Percentiles rank a stretch among this genome's conserved stretches.
These are phyloP conservation scores for Heliconius melpomene DNA, from an alignment of 1,140 invertebrate genomes.

Conservation along the genomic window DNA sequence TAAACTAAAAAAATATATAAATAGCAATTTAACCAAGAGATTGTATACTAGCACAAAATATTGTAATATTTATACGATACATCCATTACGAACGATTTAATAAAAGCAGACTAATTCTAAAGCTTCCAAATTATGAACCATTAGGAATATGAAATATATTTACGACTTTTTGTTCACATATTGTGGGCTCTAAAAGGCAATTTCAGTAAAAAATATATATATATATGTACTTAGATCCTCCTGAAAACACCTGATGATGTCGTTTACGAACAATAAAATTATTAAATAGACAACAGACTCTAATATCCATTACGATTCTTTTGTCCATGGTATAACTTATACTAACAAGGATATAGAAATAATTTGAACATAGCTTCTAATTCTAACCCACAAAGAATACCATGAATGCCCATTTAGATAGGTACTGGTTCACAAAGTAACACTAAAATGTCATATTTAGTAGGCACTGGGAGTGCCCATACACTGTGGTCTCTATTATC, in stretches of 20 bases:
- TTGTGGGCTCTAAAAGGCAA: slow-evolving; percentile 17
- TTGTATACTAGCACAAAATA: not conserved
- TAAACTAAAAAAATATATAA: too few relatives aligned
- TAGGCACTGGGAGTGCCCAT: too few relatives aligned
- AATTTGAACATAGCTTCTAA: too few relatives aligned
- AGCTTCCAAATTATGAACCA: slow-evolving; percentile 31
- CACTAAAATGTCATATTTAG: too few relatives aligned
- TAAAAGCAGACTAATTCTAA: slow-evolving; percentile 18
- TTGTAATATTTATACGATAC: not conserved
- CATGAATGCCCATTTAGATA: too few relatives aligned
- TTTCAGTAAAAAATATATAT: slow-evolving; percentile 20
- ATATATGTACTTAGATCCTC: slow-evolving; percentile 15
- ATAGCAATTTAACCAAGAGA: too few relatives aligned
- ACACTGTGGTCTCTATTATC: too few relatives aligned
- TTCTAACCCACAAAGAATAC: too few relatives aligned
- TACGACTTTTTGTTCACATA: slow-evolving; percentile 30
- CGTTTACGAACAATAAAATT: not conserved
- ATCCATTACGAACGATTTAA: not conserved
- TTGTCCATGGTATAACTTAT: too few relatives aligned
- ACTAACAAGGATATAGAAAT: too few relatives aligned
- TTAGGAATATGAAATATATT: slow-evolving; percentile 32
- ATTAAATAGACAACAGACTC: not conserved
- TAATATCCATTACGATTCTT: not conserved
- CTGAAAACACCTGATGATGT: not conserved
- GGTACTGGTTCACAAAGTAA: too few relatives aligned